Percentiles rank a stretch among this genome's conserved stretches.
Evolutionary conservation across 2,797 vertebrate species (phyloP).

Genomic region (Pampus argenteus): DNA sequence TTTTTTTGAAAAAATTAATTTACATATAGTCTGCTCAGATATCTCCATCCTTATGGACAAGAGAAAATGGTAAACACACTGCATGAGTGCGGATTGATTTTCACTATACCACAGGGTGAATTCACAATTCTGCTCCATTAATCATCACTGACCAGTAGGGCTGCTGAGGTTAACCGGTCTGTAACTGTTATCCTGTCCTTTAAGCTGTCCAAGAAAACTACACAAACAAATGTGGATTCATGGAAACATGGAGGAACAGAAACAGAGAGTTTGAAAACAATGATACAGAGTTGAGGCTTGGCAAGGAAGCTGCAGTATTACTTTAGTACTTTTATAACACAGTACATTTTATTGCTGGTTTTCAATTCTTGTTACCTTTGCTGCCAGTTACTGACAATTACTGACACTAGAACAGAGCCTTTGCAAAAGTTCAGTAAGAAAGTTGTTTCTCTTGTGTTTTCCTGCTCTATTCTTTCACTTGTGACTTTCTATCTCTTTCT

Average conservation of each 20-base stretch:
- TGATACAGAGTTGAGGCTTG: not conserved
- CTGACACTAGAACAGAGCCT: not conserved
- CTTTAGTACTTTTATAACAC: constrained; percentile 3
- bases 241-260: not conserved
- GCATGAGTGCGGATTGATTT: constrained; percentile 46
- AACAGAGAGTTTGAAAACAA: not conserved
- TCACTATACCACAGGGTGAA: constrained; percentile 43
- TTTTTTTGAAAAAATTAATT: not conserved
- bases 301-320: not conserved
- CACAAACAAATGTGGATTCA: constrained; percentile 22
- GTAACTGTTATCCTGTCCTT: constrained; percentile 36
- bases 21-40: constrained; percentile 36
- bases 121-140: constrained; percentile 63
- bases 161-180: constrained; percentile 41
- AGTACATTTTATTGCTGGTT: constrained; percentile 1
- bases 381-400: not conserved
- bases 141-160: constrained; percentile 53
- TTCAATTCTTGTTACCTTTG: not conserved
- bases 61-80: constrained; percentile 20
- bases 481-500: constrained; percentile 3
- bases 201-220: constrained; percentile 15
- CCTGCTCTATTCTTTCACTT: not conserved
- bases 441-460: not conserved
- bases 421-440: not conserved
- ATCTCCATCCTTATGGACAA: constrained; percentile 20